Evolutionary conservation across 2,797 vertebrate species (phyloP), one percentile per base, ranked within the genome.

Genomic region (Silurus lanzhouensis): DNA sequence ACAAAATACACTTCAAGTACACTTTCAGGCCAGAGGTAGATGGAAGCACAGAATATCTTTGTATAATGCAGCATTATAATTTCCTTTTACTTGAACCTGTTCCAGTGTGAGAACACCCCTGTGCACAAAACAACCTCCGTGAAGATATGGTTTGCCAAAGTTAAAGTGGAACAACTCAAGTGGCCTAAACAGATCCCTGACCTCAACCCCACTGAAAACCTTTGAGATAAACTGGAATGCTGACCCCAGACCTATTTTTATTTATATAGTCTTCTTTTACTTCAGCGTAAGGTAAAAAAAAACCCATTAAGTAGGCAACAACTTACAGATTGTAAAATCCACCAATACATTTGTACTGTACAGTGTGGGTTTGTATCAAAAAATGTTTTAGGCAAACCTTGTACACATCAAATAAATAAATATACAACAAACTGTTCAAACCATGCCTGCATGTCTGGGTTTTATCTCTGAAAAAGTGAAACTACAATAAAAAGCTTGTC

Each of bases 401-500:
- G 60, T 1, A 22, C 14, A 71, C 25, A 60, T 9, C 66, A 44
- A 76, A 68, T 55, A 8, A 38, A 38, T 55, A 63, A 67, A 74
- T 22, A 60, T 83, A 72, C 74, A 60, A 5, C 6, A 86, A 81
- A 75, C 81, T 86, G 27, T 67, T 82, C 31, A 44, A 38, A 61
- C 63, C 77, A 74, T 83, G 82, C 61, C 68, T 80, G 31, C 57
- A 67, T 48, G 63, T 72, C 72, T 77, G 46, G 55, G 70, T 68
- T 80, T 89, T 86, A 84, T 88, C 74, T 86, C 46, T 71, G 60
- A 78, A 83, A 86, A 84, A 83, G 83, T 87, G 38, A 83, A 88
- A 84, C 79, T 79, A 63, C 58, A 20, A 79, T 57, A 88, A 38
- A 89, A 86, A 88, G 88, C 86, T 86, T 86, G 88, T 84, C 80